phyloP scores from a whole-genome alignment of 2,888 invertebrate genomes.

The Dicycla oo region DNA sequence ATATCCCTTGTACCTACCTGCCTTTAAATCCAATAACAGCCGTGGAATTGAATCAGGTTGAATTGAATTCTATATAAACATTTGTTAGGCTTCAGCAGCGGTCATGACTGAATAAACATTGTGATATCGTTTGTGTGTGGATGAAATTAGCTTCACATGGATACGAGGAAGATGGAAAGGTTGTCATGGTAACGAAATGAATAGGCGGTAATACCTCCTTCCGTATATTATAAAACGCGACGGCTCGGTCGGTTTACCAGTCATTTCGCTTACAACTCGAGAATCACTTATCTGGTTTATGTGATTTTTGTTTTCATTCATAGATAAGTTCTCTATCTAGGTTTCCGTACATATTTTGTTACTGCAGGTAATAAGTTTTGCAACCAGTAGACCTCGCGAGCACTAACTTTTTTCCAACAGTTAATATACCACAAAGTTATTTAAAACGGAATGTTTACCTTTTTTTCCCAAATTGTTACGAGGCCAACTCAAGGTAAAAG shows the following conservation, averaged over 20 bases:
- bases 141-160: conserved; percentile 50
- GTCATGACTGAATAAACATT: conserved; percentile 50
- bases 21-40: conserved; percentile 73
- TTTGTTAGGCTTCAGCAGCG: conserved; percentile 68
- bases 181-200: conserved; percentile 24
- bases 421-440: too few relatives aligned
- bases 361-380: too few relatives aligned
- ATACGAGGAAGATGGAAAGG: conserved; percentile 18
- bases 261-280: conserved; percentile 17
- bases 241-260: neutral
- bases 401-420: too few relatives aligned
- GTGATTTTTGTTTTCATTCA: conserved; percentile 23
- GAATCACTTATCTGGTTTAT: conserved; percentile 1
- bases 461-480: too few relatives aligned
- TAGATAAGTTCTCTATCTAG: neutral
- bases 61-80: conserved; percentile 67
- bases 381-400: too few relatives aligned
- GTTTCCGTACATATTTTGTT: neutral
- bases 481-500: too few relatives aligned
- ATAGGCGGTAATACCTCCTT: conserved; percentile 30
- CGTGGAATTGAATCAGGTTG: conserved; percentile 67
- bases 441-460: too few relatives aligned
- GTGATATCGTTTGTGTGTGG: conserved; percentile 51
- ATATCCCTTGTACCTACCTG: conserved; percentile 45
- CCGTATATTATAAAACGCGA: conserved; percentile 24